phyloP scores from a whole-genome alignment of 2,888 invertebrate genomes.

The Eupithecia subumbrata region DNA sequence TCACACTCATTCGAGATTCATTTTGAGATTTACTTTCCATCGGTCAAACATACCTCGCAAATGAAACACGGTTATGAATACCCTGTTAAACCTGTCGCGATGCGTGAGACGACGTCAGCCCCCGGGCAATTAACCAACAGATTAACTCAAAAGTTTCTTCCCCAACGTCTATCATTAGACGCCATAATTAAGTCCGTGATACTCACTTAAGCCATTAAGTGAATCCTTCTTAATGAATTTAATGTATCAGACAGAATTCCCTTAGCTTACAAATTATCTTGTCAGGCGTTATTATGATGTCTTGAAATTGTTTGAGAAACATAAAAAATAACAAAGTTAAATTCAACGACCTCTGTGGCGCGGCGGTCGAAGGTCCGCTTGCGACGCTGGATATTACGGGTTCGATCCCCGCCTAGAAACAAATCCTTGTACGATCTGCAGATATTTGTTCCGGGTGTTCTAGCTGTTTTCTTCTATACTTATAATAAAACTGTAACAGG shows the following conservation, averaged over 20 bases:
- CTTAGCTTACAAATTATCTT: slow-evolving; percentile 19
- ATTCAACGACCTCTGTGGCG: too few species aligned
- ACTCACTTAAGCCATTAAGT: slow-evolving; percentile 31
- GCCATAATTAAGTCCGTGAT: slow-evolving; percentile 35
- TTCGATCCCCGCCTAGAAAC: too few species aligned
- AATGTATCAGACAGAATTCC: slow-evolving; percentile 28
- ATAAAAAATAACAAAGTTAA: not conserved
- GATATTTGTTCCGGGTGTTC: too few species aligned
- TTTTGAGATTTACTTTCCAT: not conserved
- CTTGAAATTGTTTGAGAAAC: not conserved
- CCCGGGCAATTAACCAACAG: slow-evolving; percentile 29
- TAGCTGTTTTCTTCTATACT: too few species aligned
- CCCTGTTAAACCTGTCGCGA: slow-evolving; percentile 21
- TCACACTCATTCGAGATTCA: too few species aligned
- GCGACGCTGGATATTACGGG: too few species aligned
- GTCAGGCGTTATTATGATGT: slow-evolving; percentile 14
- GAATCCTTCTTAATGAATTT: slow-evolving; percentile 32
- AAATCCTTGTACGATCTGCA: too few species aligned
- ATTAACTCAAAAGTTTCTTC: slow-evolving; percentile 23
- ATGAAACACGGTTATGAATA: slow-evolving; percentile 3
- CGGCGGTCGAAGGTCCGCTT: too few species aligned
- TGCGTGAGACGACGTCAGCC: slow-evolving; percentile 20
- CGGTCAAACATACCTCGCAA: not conserved
- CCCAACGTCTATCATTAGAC: slow-evolving; percentile 31
- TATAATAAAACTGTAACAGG: too few species aligned